Percentiles rank a stretch among this genome's conserved stretches.
phyloP scores from a whole-genome alignment of 2,113 vertebrate species.

The Cichladusa arquata region DNA sequence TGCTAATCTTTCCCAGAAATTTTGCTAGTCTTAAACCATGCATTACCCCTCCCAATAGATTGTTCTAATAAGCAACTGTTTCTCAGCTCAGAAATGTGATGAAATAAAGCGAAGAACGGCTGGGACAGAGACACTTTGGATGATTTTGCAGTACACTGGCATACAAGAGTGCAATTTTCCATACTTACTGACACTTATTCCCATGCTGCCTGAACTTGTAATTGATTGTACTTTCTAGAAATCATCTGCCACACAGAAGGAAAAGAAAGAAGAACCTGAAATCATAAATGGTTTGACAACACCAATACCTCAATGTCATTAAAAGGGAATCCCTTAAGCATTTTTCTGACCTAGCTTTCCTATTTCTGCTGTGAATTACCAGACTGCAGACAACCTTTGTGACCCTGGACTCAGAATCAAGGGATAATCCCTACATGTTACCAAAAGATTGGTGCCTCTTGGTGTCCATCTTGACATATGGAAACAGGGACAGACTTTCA shows the following conservation, averaged over 20 bases:
- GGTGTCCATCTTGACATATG: accelerated
- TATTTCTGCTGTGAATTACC: background rate
- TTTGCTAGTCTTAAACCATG: background rate
- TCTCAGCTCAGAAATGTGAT: background rate
- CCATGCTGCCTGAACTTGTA: background rate
- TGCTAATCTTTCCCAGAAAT: background rate
- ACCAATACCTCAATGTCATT: background rate
- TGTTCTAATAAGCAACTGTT: background rate
- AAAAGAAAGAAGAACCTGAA: background rate
- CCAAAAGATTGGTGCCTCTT: background rate
- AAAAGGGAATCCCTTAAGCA: background rate
- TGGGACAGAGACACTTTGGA: background rate
- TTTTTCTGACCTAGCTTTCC: conserved; percentile 19
- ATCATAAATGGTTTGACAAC: background rate
- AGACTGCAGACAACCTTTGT: background rate
- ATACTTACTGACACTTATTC: background rate
- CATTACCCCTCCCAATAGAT: background rate
- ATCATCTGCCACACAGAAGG: background rate
- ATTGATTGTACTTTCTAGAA: background rate
- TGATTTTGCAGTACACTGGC: background rate
- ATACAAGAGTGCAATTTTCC: background rate
- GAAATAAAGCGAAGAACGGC: background rate
- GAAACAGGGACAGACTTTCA: background rate
- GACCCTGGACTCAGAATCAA: background rate
- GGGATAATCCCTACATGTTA: background rate